phyloP scores from a whole-genome alignment of 2,888 invertebrate species.

The Nomada hirtipes region DNA sequence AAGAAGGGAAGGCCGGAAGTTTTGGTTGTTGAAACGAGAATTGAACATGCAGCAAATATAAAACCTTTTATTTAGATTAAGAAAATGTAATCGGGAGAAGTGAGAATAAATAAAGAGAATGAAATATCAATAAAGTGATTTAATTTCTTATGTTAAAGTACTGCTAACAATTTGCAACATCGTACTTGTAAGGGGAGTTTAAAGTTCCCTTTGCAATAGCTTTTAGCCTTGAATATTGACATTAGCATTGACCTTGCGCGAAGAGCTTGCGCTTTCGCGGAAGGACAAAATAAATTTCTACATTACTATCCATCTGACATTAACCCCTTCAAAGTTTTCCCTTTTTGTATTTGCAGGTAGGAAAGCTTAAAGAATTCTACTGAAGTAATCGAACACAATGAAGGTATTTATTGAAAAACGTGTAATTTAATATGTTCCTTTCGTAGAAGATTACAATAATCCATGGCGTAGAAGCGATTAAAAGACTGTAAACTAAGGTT shows the following conservation, averaged over 20 bases:
- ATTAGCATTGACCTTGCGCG: slow-evolving; percentile 68
- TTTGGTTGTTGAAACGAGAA: slow-evolving; percentile 9
- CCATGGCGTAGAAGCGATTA: neutral
- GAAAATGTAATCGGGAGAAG: neutral
- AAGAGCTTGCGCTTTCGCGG: slow-evolving; percentile 39
- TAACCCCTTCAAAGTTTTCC: no score
- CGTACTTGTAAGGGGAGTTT: slow-evolving; percentile 22
- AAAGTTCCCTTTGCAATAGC: slow-evolving; percentile 31
- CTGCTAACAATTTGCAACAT: neutral
- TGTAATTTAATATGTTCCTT: neutral
- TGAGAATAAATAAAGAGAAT: neutral
- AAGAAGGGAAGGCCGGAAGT: slow-evolving; percentile 41
- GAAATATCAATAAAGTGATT: neutral
- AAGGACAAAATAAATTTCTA: neutral
- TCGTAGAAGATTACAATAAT: neutral
- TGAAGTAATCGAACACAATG: neutral
- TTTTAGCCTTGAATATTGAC: slow-evolving; percentile 65
- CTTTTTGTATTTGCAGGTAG: neutral
- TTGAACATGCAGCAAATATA: neutral
- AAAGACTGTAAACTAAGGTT: neutral
- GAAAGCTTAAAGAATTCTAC: neutral
- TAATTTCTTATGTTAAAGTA: neutral
- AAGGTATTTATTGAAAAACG: neutral
- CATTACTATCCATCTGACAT: neutral
- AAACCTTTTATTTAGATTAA: neutral